Evolutionary conservation across 2,797 vertebrate genomes (phyloP).

Genomic region (Squalus acanthias): DNA sequence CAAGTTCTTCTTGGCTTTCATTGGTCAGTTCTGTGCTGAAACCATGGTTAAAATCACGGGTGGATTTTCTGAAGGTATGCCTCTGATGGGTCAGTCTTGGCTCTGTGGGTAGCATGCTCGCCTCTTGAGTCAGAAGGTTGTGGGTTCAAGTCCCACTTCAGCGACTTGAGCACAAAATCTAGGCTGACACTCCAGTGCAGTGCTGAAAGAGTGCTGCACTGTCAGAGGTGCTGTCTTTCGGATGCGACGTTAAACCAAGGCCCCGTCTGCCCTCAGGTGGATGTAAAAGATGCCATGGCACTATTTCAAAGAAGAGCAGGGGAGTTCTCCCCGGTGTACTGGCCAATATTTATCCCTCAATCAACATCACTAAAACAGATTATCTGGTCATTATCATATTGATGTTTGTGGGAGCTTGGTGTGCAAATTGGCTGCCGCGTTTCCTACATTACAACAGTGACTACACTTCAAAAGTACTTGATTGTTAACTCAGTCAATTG

Average conservation of each 20-base stretch:
- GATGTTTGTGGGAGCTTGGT: too few relatives aligned
- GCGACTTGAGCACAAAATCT: not conserved
- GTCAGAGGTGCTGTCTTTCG: too few relatives aligned
- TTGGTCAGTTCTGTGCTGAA: not conserved
- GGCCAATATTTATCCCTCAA: not conserved
- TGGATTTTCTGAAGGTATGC: not conserved
- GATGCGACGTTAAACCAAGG: not conserved
- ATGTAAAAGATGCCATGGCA: not conserved
- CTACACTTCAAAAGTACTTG: not conserved
- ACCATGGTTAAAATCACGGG: not conserved
- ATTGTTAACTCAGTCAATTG: not conserved
- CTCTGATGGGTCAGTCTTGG: not conserved
- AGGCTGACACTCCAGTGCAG: too few relatives aligned
- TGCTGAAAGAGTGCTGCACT: too few relatives aligned
- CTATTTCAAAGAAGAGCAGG: not conserved
- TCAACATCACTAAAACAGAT: not conserved
- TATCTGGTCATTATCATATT: not conserved
- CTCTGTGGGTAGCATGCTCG: not conserved
- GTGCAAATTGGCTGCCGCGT: too few relatives aligned
- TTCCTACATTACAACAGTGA: not conserved
- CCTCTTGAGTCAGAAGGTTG: not conserved
- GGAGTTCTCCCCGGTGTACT: not conserved
- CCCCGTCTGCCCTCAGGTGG: not conserved
- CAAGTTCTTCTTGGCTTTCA: not conserved
- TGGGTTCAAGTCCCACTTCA: not conserved